These are phyloP conservation scores for Mormyrus lacerda DNA, from an alignment of 2,113 vertebrate genomes.

Conservation along the genomic window DNA sequence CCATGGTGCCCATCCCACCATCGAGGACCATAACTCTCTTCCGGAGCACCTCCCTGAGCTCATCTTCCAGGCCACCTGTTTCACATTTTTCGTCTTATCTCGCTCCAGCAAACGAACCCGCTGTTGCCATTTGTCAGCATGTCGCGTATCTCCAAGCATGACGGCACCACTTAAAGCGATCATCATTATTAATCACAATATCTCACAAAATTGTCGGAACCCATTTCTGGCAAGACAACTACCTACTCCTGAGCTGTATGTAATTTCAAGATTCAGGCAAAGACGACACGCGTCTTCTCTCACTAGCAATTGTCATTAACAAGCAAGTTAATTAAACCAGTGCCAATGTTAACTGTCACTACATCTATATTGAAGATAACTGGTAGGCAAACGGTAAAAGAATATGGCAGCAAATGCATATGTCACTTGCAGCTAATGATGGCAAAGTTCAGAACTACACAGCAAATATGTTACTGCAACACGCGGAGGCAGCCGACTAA, in stretches of 20 bases:
- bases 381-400: background rate
- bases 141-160: background rate
- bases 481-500: background rate
- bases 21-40: constrained; percentile 88
- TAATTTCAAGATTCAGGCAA: background rate
- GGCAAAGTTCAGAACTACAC: background rate
- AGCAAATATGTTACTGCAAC: background rate
- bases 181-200: background rate
- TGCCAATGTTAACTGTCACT: background rate
- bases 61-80: constrained; percentile 48
- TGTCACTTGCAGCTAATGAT: background rate
- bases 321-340: background rate
- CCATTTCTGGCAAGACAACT: background rate
- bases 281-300: background rate
- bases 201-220: background rate
- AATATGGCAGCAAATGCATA: background rate
- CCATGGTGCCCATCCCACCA: constrained; percentile 98
- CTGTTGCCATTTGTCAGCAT: background rate
- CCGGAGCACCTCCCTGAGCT: constrained; percentile 67
- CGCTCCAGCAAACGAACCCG: background rate
- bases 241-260: background rate
- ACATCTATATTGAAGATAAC: background rate
- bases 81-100: background rate
- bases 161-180: background rate
- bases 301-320: background rate